Conservation (phyloP, 2,888 invertebrate species). For the Ligdia adustata region DNA sequence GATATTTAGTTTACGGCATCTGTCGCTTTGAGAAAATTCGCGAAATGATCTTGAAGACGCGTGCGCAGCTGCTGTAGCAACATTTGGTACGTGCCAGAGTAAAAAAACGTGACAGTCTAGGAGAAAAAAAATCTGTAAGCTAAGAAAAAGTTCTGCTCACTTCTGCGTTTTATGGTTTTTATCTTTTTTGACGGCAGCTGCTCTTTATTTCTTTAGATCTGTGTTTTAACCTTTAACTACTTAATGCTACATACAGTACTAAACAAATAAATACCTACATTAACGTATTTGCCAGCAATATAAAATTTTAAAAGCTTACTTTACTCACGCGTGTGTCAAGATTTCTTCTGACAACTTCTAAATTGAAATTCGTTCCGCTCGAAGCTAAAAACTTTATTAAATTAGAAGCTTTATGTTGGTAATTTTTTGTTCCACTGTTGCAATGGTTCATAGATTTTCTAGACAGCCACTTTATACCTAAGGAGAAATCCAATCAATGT, state of each 20-base stretch:
- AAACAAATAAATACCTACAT: no score
- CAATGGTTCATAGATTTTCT: constrained; percentile 22
- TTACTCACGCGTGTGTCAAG: no score
- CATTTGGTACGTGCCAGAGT: constrained; percentile 77
- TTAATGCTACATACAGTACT: no score
- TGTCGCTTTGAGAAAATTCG: constrained; percentile 68
- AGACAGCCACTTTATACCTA: constrained; percentile 27
- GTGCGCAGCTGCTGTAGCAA: constrained; percentile 67
- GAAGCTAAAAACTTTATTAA: constrained; percentile 14
- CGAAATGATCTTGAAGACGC: constrained; percentile 62
- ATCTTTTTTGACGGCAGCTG: constrained; percentile 19
- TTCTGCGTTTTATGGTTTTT: constrained; percentile 27
- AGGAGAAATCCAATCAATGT: constrained; percentile 29
- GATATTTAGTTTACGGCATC: constrained; percentile 47
- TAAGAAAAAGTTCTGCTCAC: constrained; percentile 23
- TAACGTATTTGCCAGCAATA: no score
- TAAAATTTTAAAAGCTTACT: no score
- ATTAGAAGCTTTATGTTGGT: constrained; percentile 5
- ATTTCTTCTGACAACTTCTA: not conserved
- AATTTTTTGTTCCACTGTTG: constrained; percentile 11
- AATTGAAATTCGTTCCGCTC: constrained; percentile 6
- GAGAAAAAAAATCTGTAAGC: constrained; percentile 38
- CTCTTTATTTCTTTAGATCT: constrained; percentile 7
- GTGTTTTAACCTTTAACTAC: no score
- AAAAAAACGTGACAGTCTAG: constrained; percentile 53